Evolutionary conservation across 2,888 invertebrate species (phyloP).

Genomic region (Clistopyga incitator): DNA sequence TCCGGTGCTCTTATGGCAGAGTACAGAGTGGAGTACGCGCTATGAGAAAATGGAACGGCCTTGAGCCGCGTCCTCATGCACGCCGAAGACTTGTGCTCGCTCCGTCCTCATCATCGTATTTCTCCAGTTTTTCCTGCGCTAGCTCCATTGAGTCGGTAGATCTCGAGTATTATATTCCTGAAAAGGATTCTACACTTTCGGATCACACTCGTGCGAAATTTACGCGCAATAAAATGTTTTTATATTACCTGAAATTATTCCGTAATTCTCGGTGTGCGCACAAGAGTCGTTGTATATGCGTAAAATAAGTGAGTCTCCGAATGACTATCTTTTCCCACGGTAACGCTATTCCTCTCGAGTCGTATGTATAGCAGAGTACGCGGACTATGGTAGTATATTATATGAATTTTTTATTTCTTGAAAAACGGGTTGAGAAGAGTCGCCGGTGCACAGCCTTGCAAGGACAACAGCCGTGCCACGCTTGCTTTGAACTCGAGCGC

Average conservation of each 20-base stretch:
- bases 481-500: constrained; percentile 51
- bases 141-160: constrained; percentile 44
- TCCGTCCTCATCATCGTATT: constrained; percentile 45
- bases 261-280: neutral
- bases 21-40: constrained; percentile 61
- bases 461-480: constrained; percentile 57
- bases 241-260: constrained; percentile 15
- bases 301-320: constrained; percentile 38
- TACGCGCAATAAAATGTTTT: constrained; percentile 10
- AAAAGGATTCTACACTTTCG: too few relatives aligned
- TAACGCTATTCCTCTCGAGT: constrained; percentile 46
- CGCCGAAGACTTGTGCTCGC: constrained; percentile 55
- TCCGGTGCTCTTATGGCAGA: constrained; percentile 53
- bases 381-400: constrained; percentile 5
- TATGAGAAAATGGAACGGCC: constrained; percentile 81
- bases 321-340: constrained; percentile 62
- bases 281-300: neutral
- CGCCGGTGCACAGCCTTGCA: constrained; percentile 60
- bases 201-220: neutral
- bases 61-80: constrained; percentile 78
- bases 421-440: constrained; percentile 26
- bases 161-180: too few relatives aligned
- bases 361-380: constrained; percentile 26
- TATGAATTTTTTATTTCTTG: constrained; percentile 41
- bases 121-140: constrained; percentile 48